These are phyloP conservation scores for Cremastinae sp. DNA, from an alignment of 2,888 invertebrate genomes.

Conservation along the genomic window DNA sequence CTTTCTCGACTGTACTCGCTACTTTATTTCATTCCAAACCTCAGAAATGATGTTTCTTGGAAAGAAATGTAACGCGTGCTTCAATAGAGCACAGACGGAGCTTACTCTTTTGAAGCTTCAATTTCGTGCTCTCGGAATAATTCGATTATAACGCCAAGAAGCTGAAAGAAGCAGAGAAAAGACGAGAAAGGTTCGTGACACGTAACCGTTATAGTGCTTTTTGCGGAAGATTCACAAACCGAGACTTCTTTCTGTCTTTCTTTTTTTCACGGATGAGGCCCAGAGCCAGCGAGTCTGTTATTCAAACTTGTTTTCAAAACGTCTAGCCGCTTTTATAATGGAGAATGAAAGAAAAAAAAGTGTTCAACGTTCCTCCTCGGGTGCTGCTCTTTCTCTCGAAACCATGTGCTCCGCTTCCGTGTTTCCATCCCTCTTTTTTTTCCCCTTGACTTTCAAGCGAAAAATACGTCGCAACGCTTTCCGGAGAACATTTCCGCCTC, in stretches of 20 bases:
- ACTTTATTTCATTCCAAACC: conserved; percentile 3
- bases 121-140: conserved; percentile 33
- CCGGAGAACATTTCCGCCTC: not conserved
- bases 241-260: not conserved
- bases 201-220: conserved; percentile 23
- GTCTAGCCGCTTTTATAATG: conserved; percentile 17
- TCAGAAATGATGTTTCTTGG: conserved; percentile 1
- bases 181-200: conserved; percentile 17
- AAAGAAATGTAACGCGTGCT: not conserved
- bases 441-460: not conserved
- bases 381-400: conserved; percentile 1
- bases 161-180: conserved; percentile 19
- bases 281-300: conserved; percentile 24
- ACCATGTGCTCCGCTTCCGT: not conserved
- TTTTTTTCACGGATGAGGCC: conserved; percentile 32
- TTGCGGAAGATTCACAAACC: conserved; percentile 21
- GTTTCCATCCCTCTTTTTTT: not conserved
- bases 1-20: not conserved
- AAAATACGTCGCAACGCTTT: not conserved
- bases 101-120: conserved; percentile 35
- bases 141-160: conserved; percentile 44
- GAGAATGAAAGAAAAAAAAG: not conserved
- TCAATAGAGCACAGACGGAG: conserved; percentile 17
- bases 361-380: not conserved
- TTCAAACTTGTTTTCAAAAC: conserved; percentile 34